Conservation (phyloP, 2,797 vertebrate species). For the Argentina silus region DNA sequence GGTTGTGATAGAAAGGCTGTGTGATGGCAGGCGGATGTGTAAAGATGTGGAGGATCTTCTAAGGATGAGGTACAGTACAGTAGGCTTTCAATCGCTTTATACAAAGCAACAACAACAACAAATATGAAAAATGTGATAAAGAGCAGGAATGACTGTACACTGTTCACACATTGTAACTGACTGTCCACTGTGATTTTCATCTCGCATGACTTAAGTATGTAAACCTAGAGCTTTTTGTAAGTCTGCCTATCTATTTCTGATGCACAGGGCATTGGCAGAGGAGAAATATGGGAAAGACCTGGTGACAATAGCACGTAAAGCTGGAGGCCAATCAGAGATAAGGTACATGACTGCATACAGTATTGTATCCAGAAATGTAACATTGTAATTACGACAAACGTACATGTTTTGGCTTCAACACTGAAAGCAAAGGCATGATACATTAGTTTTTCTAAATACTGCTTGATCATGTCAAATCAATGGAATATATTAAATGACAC, state of each 20-base stretch:
- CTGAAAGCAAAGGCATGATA: too few species aligned
- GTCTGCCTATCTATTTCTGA: not conserved
- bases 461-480: too few species aligned
- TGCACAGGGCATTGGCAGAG: conserved; percentile 87
- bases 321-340: conserved; percentile 88
- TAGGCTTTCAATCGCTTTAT: not conserved
- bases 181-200: not conserved
- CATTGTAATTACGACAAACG: too few species aligned
- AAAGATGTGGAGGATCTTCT: conserved; percentile 95
- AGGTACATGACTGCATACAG: conserved; percentile 75
- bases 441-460: too few species aligned
- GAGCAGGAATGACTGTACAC: too few species aligned
- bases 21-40: conserved; percentile 90
- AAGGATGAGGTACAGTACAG: conserved; percentile 87
- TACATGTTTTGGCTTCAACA: too few species aligned
- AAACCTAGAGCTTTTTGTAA: not conserved
- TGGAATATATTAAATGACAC: too few species aligned
- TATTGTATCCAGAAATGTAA: too few species aligned
- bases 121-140: too few species aligned
- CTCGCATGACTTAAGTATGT: not conserved
- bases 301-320: conserved; percentile 88
- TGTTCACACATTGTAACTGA: too few species aligned
- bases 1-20: conserved; percentile 82
- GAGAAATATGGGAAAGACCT: conserved; percentile 94
- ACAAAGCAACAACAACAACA: not conserved